Conservation (phyloP, 2,888 invertebrate genomes). For the Dromius quadrimaculatus region DNA sequence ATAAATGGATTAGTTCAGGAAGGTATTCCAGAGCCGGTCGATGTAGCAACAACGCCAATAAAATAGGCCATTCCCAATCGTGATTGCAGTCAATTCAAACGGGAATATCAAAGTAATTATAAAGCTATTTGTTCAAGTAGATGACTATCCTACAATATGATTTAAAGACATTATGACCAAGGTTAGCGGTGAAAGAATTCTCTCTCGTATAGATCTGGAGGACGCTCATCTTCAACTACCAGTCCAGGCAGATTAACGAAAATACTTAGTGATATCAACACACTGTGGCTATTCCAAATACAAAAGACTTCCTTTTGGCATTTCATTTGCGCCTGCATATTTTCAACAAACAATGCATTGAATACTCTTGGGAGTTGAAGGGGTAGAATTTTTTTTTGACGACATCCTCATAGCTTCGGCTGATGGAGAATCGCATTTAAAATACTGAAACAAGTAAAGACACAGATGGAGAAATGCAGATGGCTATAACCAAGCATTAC, state of each 20-base stretch:
- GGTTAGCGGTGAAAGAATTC: slow-evolving; percentile 29
- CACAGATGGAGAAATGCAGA: slow-evolving; percentile 5
- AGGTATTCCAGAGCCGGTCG: neutral
- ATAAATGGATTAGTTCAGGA: neutral
- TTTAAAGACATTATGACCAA: neutral
- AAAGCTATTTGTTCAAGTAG: neutral
- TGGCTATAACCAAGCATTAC: neutral
- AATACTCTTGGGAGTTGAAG: neutral
- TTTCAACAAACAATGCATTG: slow-evolving; percentile 49
- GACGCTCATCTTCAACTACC: too few species aligned
- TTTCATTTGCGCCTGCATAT: slow-evolving; percentile 3
- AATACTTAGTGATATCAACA: neutral
- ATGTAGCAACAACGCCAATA: neutral
- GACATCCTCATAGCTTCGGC: slow-evolving; percentile 7
- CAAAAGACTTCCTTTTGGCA: slow-evolving; percentile 27
- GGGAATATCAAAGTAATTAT: neutral
- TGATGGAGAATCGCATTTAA: neutral
- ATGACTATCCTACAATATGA: neutral
- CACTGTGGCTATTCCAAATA: slow-evolving; percentile 48
- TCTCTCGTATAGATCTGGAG: too few species aligned
- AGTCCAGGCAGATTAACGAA: slow-evolving; percentile 47
- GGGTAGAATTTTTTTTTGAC: neutral
- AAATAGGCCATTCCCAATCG: neutral
- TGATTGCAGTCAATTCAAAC: neutral
- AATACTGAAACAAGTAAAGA: slow-evolving; percentile 28